Evolutionary conservation across 2,113 vertebrate genomes (phyloP).

Genomic region (Sapayoa aenigma): DNA sequence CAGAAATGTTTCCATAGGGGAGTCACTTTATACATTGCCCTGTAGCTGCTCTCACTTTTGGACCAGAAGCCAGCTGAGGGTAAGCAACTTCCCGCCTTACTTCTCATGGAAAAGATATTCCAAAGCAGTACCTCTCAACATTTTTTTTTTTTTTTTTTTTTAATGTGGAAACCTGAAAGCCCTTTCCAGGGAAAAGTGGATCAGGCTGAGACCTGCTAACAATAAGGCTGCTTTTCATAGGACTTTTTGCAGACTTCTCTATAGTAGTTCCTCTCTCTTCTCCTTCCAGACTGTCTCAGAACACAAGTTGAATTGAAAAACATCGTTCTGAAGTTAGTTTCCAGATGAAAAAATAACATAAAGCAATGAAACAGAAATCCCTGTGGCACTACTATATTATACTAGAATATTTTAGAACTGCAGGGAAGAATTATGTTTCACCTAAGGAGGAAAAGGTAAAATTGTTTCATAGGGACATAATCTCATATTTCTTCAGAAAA

Average conservation of each 20-base stretch:
- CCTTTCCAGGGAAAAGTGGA: not conserved
- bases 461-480: conserved; percentile 16
- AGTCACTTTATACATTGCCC: not conserved
- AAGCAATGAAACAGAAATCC: not conserved
- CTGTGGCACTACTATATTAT: not conserved
- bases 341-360: not conserved
- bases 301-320: not conserved
- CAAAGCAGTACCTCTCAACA: not conserved
- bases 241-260: not conserved
- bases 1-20: not conserved
- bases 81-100: not conserved
- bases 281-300: not conserved
- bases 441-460: not conserved
- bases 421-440: not conserved
- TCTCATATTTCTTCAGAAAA: conserved; percentile 53
- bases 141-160: not conserved
- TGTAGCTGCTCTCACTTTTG: not conserved
- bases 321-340: not conserved
- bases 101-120: not conserved
- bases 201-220: not conserved
- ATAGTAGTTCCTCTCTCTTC: not conserved
- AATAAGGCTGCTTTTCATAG: not conserved
- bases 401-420: not conserved
- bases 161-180: not conserved
- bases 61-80: not conserved